Base-by-base conservation (phyloP, 2,113 vertebrate species). In the Triplophysa rosa region DNA sequence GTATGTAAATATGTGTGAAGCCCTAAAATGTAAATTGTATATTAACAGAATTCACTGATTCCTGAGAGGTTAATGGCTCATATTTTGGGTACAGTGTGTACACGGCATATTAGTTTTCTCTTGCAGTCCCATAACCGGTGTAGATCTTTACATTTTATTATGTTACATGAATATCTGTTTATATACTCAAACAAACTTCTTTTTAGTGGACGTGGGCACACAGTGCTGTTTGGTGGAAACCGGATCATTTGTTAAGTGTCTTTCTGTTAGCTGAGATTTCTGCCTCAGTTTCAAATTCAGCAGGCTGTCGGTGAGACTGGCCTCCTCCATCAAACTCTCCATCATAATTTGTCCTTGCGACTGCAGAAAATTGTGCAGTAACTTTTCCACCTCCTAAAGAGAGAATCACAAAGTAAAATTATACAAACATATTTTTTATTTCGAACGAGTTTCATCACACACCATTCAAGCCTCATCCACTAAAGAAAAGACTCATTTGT, bases 261-360 rank as follows among this genome's bases (percentile, higher is more conserved):
- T 62, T 65, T 23, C 37, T 58, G 4, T 37, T 13, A 23, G 45
- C 16, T 65, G 67, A 47, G 49, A 54, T 37, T 64, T 80, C 66
- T 52, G 63, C 76, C 86, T 84, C 83, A 85, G 54, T 76, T 78
- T 86, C 33, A 90, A 63, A 67, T 85, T 79, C 78, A 85, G 37
- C 59, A 88, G 83, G 19, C 89, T 84, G 42, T 65, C 37, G 5
- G 84, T 73, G 47, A 87, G 83, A 1, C 54, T 17, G 2, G 62
- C 73, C 77, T 90, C 85, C 26, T 64, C 66, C 59, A 56, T 77
- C 67, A 90, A 70, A 80, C 73, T 78, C 17, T n/a, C 77, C 81
- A 70, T 21, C 14, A 87, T 37, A 42, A 76, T 82, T 4, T 49
- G 72, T 40, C 83, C 79, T 12, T 85, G 71, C 12, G 83, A 59